Conservation (phyloP, 2,888 invertebrate genomes). For the Drosophila mimetica region DNA sequence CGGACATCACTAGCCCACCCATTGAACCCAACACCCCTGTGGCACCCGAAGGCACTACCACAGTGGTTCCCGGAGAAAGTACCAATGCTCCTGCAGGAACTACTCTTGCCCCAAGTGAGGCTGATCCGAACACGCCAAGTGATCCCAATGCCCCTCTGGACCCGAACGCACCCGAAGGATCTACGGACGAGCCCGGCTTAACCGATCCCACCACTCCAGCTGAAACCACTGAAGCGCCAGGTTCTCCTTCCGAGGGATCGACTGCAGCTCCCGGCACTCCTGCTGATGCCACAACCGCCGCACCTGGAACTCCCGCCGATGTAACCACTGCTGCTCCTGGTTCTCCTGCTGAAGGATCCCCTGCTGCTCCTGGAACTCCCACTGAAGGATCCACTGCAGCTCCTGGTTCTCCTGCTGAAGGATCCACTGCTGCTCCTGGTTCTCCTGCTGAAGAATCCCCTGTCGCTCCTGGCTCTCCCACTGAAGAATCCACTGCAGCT, state of each 20-base stretch:
- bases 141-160: conserved; percentile 45
- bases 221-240: conserved; percentile 23
- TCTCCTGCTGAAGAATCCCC: conserved; percentile 23
- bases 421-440: conserved; percentile 29
- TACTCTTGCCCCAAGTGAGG: conserved; percentile 27
- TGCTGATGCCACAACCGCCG: conserved; percentile 12
- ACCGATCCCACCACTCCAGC: conserved; percentile 35
- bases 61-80: conserved; percentile 2
- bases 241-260: conserved; percentile 21
- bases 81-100: conserved; percentile 27
- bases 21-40: conserved; percentile 8
- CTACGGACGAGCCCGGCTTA: conserved; percentile 19
- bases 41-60: conserved; percentile 28
- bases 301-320: conserved; percentile 29
- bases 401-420: conserved; percentile 8
- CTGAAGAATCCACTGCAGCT: conserved; percentile 14
- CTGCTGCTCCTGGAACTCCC: conserved; percentile 24
- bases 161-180: conserved; percentile 47
- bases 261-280: conserved; percentile 23
- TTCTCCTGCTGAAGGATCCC: conserved; percentile 22
- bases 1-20: conserved; percentile 23
- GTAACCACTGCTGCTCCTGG: conserved; percentile 18
- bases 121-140: conserved; percentile 42
- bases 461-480: conserved; percentile 19
- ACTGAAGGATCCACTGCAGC: conserved; percentile 20